phyloP scores from a whole-genome alignment of 37 sponge, comb jelly and placozoan species.

The Eunapius fragilis region DNA sequence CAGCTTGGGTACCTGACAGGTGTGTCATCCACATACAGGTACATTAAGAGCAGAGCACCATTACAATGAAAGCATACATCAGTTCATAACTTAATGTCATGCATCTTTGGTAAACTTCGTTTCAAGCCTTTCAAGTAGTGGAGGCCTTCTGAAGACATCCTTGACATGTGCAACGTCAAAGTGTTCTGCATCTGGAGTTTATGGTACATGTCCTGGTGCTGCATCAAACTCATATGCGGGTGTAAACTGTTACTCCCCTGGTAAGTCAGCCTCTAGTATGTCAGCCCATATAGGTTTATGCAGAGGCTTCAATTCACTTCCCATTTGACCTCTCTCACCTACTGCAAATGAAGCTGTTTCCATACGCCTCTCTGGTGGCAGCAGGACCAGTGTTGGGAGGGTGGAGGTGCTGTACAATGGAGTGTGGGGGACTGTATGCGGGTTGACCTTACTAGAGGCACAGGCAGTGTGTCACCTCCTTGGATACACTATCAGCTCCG shows the following conservation, averaged over 20 bases:
- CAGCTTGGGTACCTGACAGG: conserved; percentile 30
- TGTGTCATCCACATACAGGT: background rate
- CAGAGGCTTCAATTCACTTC: background rate
- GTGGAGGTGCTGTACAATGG: background rate
- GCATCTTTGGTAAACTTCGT: background rate
- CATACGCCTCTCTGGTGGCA: background rate
- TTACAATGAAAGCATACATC: no score
- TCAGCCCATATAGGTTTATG: background rate
- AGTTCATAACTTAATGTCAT: no score
- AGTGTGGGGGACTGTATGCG: background rate
- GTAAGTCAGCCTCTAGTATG: background rate
- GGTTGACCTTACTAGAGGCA: background rate
- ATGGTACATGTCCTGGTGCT: background rate
- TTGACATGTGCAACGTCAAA: background rate
- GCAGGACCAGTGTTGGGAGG: background rate
- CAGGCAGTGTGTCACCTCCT: background rate
- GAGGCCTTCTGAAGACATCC: background rate
- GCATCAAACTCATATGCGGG: background rate
- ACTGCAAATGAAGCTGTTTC: background rate
- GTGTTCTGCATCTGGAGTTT: background rate
- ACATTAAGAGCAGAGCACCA: background rate
- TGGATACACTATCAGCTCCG: background rate
- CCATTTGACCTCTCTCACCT: background rate
- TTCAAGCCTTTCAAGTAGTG: background rate
- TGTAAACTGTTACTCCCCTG: background rate